Conservation (phyloP, 2,797 vertebrate species). For the Pangasius djambal region DNA sequence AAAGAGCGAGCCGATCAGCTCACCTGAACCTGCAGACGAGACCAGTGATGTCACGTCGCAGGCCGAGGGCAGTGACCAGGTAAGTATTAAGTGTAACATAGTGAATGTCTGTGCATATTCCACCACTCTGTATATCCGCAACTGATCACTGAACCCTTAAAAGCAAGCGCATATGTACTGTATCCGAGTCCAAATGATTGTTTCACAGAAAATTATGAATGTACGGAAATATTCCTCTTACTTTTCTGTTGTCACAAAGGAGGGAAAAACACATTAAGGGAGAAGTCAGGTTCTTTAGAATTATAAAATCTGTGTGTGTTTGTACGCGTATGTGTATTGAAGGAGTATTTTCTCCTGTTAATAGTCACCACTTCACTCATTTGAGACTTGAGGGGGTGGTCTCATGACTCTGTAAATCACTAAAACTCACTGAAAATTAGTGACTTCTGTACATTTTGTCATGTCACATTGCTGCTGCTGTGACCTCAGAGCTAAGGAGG, state of each 20-base stretch:
- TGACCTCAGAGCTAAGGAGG: too few species aligned
- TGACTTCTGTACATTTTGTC: too few species aligned
- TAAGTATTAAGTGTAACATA: constrained; percentile 49
- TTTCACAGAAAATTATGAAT: neutral
- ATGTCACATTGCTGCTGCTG: too few species aligned
- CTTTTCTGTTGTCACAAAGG: neutral
- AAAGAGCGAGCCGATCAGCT: constrained; percentile 92
- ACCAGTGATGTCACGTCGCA: constrained; percentile 91
- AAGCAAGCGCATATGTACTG: neutral
- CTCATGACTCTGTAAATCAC: neutral
- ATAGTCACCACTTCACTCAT: neutral
- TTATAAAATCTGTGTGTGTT: neutral
- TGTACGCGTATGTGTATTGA: neutral
- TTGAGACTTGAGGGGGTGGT: neutral
- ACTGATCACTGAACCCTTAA: neutral
- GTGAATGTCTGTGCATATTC: neutral
- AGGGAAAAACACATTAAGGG: neutral
- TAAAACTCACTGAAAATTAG: too few species aligned
- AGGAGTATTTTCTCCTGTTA: neutral
- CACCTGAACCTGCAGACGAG: constrained; percentile 90
- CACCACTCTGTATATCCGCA: neutral
- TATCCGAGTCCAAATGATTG: neutral
- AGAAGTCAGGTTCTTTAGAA: neutral
- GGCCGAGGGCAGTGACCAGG: constrained; percentile 88
- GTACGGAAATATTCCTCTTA: neutral